A percentile compares a stretch with the other conserved stretches of the same genome.
These are phyloP conservation scores for Zaprionus gabonicus DNA, from an alignment of 1,140 invertebrate species.

Conservation along the genomic window DNA sequence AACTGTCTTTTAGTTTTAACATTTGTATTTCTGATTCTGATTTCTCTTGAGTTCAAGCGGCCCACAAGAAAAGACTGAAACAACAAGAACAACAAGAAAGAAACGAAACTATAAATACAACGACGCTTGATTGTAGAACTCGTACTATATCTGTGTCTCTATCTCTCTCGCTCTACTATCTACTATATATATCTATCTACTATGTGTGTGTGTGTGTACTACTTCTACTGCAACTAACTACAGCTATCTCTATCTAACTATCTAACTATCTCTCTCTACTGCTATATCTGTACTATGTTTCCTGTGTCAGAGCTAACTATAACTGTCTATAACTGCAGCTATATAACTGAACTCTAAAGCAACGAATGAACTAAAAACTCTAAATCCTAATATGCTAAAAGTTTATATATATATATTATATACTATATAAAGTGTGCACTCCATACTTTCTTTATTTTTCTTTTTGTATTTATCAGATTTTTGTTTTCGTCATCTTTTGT, in stretches of 20 bases:
- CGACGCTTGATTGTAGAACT: slow-evolving; percentile 64
- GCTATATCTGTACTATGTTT: slow-evolving; percentile 59
- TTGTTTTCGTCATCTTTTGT: slow-evolving; percentile 28
- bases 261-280: slow-evolving; percentile 34
- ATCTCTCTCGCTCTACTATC: slow-evolving; percentile 22
- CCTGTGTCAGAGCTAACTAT: slow-evolving; percentile 58
- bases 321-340: slow-evolving; percentile 45
- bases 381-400: slow-evolving; percentile 15
- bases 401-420: slow-evolving; percentile 17
- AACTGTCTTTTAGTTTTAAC: slow-evolving; percentile 43
- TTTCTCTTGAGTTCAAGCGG: slow-evolving; percentile 33
- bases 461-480: slow-evolving; percentile 15
- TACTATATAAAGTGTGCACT: slow-evolving; percentile 44
- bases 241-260: slow-evolving; percentile 56
- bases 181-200: slow-evolving; percentile 8
- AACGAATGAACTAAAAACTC: slow-evolving; percentile 51
- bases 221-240: slow-evolving; percentile 47
- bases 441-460: slow-evolving; percentile 45
- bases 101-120: slow-evolving; percentile 33
- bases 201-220: slow-evolving; percentile 25
- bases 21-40: slow-evolving; percentile 21
- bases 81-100: slow-evolving; percentile 20
- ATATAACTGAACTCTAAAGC: slow-evolving; percentile 42
- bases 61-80: slow-evolving; percentile 26
- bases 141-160: slow-evolving; percentile 20